Evolutionary conservation across 2,888 invertebrate genomes (phyloP), one percentile per base, ranked within the genome.

Genomic region (Dryobota labecula): DNA sequence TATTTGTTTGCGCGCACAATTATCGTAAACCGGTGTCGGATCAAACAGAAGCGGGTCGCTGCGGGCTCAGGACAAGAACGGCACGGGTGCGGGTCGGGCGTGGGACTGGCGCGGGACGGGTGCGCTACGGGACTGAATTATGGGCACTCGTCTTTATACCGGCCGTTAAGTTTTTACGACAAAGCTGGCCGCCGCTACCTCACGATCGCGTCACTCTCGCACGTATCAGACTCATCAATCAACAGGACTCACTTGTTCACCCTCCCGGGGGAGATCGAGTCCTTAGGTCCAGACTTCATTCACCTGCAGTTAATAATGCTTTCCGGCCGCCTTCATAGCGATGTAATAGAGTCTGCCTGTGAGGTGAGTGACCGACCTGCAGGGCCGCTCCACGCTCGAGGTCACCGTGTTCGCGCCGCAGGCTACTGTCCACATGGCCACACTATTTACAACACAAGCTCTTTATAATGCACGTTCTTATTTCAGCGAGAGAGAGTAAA

Each of bases 1-100:
- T 64, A 33, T 68, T 76, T 73, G 69, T 78, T 73, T 72, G 49
- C 33, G 33, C 54, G 62, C 68, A 60, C 63, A 69, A 76, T 76
- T 73, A 69, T 73, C 70, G 64, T 78, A 78, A 78, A 80, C 49
- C 62, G 30, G 38, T 51, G 20, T 30, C 11, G 64, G 64, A 73
- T 76, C 76, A 76, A 81, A 72, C 45, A 57, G 57, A 33, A 79
- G 53, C 27, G 18, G 30, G 13, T 49, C 43, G 66, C 9, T 8
- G 13, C 30, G 27, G 20, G 43, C 33, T 5, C 70, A 41, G n/a
- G 13, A n/a, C 53, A 41, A 0, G 3, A 4, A 15, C 27, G n/a
- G 24, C 4, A 1, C 30, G 47, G 36, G 30, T 2, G 51, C 43
- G 56, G 38, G 27, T 20, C 9, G 62, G 41, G 53, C 0, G 53